A percentile compares a stretch with the other conserved stretches of the same genome.
These are phyloP conservation scores for Emydoidea blandingii DNA, from an alignment of 2,797 vertebrate species.

Conservation along the genomic window DNA sequence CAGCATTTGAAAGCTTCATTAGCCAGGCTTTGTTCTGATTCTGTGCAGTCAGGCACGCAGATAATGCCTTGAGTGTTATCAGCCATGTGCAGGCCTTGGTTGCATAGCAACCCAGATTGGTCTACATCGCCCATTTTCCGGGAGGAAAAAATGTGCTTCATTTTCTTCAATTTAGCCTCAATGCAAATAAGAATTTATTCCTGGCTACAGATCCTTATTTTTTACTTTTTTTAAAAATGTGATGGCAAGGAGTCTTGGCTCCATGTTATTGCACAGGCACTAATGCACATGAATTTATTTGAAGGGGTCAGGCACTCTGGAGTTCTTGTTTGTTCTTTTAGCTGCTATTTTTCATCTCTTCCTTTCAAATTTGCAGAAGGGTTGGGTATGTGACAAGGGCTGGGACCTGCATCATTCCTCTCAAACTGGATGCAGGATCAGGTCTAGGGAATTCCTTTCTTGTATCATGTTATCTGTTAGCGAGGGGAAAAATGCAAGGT, in stretches of 20 bases:
- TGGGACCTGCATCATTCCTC: neutral
- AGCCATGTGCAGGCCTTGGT: constrained; percentile 90
- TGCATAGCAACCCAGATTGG: constrained; percentile 92
- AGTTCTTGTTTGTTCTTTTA: neutral
- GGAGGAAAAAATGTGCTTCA: constrained; percentile 58
- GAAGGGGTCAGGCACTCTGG: neutral
- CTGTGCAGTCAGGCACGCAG: constrained; percentile 84
- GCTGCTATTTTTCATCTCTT: neutral
- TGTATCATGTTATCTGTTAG: accelerated
- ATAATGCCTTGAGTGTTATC: constrained; percentile 91
- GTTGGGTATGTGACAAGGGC: neutral
- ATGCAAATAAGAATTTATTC: constrained; percentile 62
- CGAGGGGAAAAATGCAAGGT: accelerated
- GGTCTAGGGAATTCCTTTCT: neutral
- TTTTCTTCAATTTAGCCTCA: constrained; percentile 74
- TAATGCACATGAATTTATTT: neutral
- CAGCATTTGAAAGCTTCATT: constrained; percentile 70
- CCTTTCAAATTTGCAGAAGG: neutral
- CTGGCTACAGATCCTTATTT: neutral
- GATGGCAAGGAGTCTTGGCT: neutral
- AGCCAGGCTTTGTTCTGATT: constrained; percentile 77
- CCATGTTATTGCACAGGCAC: accelerated
- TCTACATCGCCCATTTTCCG: constrained; percentile 62
- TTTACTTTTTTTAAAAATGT: neutral
- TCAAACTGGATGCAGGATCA: neutral